Evolutionary conservation across 2,797 vertebrate species (phyloP).

Genomic region (Clamator glandarius): DNA sequence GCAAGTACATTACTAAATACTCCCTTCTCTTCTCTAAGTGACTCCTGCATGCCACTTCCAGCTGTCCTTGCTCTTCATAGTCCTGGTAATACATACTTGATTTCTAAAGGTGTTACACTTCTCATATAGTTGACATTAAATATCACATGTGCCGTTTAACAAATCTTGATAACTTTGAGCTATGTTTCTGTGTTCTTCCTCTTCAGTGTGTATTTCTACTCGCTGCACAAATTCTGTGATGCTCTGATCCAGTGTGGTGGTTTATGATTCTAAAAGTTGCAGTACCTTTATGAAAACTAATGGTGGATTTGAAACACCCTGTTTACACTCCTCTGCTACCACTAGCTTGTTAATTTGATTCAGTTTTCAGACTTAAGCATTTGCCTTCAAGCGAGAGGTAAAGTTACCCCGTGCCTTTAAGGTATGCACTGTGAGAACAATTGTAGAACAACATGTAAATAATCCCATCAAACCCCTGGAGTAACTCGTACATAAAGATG

Average conservation of each 20-base stretch:
- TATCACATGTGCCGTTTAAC: not conserved
- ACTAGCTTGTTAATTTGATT: not conserved
- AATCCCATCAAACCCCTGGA: not conserved
- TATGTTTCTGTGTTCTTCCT: not conserved
- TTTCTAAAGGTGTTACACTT: not conserved
- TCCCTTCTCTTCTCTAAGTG: not conserved
- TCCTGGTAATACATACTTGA: not conserved
- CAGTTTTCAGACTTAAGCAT: not conserved
- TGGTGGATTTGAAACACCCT: not conserved
- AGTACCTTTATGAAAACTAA: not conserved
- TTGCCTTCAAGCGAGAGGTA: not conserved
- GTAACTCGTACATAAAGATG: conserved; percentile 9
- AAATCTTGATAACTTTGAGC: not conserved
- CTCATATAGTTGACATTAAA: not conserved
- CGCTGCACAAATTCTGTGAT: not conserved
- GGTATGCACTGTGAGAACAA: not conserved
- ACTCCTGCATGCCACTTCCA: not conserved
- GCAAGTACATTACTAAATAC: not conserved
- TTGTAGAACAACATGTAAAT: not conserved
- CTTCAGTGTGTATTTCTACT: not conserved
- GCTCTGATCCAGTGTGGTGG: not conserved
- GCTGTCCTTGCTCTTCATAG: not conserved
- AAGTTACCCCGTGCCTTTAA: not conserved
- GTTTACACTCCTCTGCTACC: not conserved
- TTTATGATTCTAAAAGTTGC: not conserved